Base-by-base conservation (phyloP, 2,888 invertebrate species). In the Trichogramma evanescens region DNA sequence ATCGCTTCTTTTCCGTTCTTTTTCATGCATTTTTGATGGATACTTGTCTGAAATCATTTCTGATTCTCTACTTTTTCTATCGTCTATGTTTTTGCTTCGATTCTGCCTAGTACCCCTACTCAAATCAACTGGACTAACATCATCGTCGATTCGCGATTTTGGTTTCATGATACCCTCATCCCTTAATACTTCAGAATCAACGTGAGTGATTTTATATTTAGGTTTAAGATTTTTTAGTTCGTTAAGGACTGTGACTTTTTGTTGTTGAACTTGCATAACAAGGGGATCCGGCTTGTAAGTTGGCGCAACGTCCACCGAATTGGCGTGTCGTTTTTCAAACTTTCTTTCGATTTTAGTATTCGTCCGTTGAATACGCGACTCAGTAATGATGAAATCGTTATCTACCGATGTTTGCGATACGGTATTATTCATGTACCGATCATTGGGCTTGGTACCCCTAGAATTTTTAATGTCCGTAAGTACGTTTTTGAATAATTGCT, bases 101-200 rank as follows among this genome's bases (percentile, higher is more conserved):
- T 66, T 68, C 0, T 74, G 73, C 50, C 72, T 70, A 40, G 61
- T 51, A 6, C 46, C 42, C 40, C 62, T 66, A 42, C 66, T 70
- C 4, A 58, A 41, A 26, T 77, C 76, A 0, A 71, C 68, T 3
- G 75, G 75, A 61, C 75, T 76, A 26, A 71, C 57, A 54, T 77
- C 75, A 55, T 77, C 77, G 56, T 78, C 77, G 48, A 77, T 75
- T 8, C 78, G 70, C 1, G 77, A 76, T 51, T 78, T 78, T 0
- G 78, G 77, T 43, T 73, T 68, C 78, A 78, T 78, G 6, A 78
- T 78, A 54, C 77, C 77, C 63, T 77, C 75, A 57, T 78, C 78
- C 4, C 77, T 66, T 13, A 78, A 62, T 0, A 78, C 69, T 57
- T 78, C 77, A 1, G 77, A 77, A 57, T 78, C 78, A 2, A 78